These are phyloP conservation scores for Channa maculata DNA, from an alignment of 2,113 vertebrate genomes.

Conservation along the genomic window DNA sequence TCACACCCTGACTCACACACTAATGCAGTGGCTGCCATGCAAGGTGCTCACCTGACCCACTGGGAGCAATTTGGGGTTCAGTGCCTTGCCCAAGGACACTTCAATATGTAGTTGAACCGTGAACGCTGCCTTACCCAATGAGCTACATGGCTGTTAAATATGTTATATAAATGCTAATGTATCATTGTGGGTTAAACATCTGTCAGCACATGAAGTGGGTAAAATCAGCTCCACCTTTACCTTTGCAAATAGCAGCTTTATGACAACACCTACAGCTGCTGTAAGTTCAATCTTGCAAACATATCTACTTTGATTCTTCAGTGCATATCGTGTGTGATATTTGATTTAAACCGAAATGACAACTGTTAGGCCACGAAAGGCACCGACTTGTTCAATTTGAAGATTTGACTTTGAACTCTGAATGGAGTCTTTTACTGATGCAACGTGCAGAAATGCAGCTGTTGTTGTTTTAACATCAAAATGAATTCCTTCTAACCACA, in stretches of 20 bases:
- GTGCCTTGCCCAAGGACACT: no score
- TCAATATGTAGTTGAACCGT: no score
- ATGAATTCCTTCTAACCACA: conserved; percentile 49
- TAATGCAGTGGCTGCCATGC: no score
- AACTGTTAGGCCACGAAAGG: conserved; percentile 59
- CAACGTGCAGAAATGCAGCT: conserved; percentile 69
- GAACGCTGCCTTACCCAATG: no score
- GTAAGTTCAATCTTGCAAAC: conserved; percentile 26
- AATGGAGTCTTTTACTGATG: conserved; percentile 65
- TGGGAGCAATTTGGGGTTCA: no score
- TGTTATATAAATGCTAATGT: no score
- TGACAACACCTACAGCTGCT: conserved; percentile 19
- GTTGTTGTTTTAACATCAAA: conserved; percentile 69
- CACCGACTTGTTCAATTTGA: conserved; percentile 51
- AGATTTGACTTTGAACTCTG: conserved; percentile 62
- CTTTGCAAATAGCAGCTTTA: conserved; percentile 35
- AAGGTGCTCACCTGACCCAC: no score
- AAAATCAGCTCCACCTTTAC: conserved; percentile 1
- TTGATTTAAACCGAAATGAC: conserved; percentile 63
- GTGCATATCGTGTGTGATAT: conserved; percentile 40
- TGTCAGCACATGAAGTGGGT: no score
- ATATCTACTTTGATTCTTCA: conserved; percentile 19
- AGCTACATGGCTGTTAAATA: no score
- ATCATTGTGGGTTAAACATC: no score
- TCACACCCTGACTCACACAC: no score